Conservation (phyloP, 2,113 vertebrate genomes). For the Struthidea cinerea region DNA sequence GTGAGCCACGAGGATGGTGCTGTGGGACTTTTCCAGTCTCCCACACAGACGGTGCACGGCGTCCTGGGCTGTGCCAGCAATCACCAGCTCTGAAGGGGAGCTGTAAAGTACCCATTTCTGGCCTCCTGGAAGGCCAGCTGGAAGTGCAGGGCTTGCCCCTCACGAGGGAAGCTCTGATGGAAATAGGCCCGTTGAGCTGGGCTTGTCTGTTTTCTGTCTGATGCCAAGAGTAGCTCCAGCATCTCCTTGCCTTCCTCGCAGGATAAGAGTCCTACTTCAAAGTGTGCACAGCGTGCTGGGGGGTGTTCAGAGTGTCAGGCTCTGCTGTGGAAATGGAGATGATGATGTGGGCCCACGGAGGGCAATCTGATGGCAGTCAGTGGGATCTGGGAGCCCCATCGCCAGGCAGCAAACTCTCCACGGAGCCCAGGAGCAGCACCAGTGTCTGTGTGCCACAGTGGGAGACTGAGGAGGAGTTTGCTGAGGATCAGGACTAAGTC, state of each 20-base stretch:
- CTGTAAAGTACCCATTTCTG: constrained; percentile 73
- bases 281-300: constrained; percentile 40
- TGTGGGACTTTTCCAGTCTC: constrained; percentile 74
- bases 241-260: constrained; percentile 62
- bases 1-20: constrained; percentile 68
- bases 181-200: constrained; percentile 52
- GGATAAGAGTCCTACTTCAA: constrained; percentile 67
- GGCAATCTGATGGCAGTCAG: constrained; percentile 76
- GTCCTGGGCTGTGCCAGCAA: constrained; percentile 60
- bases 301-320: constrained; percentile 1
- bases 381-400: constrained; percentile 26
- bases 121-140: constrained; percentile 71
- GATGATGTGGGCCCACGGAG: constrained; percentile 73
- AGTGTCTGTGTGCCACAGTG: constrained; percentile 55
- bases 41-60: constrained; percentile 65
- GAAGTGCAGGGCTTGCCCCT: constrained; percentile 73
- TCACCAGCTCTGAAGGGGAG: constrained; percentile 2
- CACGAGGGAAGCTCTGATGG: constrained; percentile 56
- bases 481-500: constrained; percentile 71
- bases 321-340: constrained; percentile 65
- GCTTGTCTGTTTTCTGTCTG: constrained; percentile 22
- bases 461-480: constrained; percentile 66
- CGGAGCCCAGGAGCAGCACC: constrained; percentile 74
- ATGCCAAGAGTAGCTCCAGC: constrained; percentile 57
- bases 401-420: constrained; percentile 69